These are phyloP conservation scores for Myotis myotis DNA, from an alignment of 2,797 vertebrate genomes.

Conservation along the genomic window DNA sequence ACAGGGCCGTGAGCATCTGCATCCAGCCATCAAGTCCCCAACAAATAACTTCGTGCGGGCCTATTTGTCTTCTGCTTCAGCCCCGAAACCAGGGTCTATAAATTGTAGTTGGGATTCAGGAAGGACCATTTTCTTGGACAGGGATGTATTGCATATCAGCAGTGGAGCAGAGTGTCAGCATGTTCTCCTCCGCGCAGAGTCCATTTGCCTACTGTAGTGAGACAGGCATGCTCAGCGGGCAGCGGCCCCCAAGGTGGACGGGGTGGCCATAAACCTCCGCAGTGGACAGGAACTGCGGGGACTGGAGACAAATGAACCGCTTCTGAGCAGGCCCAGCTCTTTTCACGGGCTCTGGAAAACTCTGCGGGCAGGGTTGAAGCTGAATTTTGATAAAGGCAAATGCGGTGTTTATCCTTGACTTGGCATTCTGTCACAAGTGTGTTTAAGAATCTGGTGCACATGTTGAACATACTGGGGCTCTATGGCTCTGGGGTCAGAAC, in stretches of 20 bases:
- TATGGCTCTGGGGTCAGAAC: not conserved
- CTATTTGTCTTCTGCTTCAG: conserved; percentile 61
- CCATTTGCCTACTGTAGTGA: conserved; percentile 62
- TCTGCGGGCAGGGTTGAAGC: conserved; percentile 66
- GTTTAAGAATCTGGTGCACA: not conserved
- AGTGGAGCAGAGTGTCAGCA: not conserved
- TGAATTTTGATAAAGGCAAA: conserved; percentile 70
- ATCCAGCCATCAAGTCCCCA: not conserved
- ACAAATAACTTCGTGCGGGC: conserved; percentile 53
- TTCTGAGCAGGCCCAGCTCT: conserved; percentile 56
- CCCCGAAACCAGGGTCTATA: conserved; percentile 53
- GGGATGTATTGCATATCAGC: conserved; percentile 39
- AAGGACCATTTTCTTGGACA: conserved; percentile 71
- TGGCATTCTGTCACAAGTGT: not conserved
- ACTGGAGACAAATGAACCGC: conserved; percentile 73
- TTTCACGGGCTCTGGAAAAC: conserved; percentile 64
- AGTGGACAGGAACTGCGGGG: conserved; percentile 60
- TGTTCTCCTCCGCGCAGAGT: conserved; percentile 1
- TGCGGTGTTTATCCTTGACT: not conserved
- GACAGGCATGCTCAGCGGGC: conserved; percentile 61
- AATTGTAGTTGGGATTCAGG: conserved; percentile 69
- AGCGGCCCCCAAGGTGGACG: conserved; percentile 32
- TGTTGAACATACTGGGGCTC: not conserved
- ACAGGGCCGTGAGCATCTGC: not conserved
- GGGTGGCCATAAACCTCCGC: conserved; percentile 74